phyloP scores from a whole-genome alignment of 2,797 vertebrate species.

The Eremophila alpestris region DNA sequence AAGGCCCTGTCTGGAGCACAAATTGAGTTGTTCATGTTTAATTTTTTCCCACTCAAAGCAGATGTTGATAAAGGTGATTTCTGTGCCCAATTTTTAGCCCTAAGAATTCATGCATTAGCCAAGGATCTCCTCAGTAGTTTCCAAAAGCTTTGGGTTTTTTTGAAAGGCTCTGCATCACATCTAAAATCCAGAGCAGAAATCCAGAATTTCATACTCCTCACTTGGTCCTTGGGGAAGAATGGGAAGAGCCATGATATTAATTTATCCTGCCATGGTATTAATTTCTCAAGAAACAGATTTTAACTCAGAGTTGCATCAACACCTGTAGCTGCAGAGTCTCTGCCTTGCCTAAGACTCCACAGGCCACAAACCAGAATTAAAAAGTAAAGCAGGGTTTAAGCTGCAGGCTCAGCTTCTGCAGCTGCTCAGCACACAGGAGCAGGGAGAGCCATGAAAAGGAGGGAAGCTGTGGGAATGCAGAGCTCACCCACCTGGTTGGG shows the following conservation, averaged over 20 bases:
- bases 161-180: background rate
- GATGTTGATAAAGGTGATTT: background rate
- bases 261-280: background rate
- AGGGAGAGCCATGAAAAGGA: background rate
- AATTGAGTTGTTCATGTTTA: rapidly evolving
- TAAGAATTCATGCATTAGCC: background rate
- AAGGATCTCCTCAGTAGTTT: background rate
- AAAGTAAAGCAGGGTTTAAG: background rate
- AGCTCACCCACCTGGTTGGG: conserved; percentile 69
- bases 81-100: background rate
- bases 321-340: background rate
- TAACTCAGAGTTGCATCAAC: background rate
- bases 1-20: background rate
- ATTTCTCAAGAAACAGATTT: background rate
- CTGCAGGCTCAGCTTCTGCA: background rate
- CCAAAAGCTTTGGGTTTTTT: rapidly evolving
- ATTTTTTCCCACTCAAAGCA: background rate
- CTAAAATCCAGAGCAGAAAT: background rate
- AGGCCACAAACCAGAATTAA: background rate
- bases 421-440: background rate
- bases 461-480: background rate
- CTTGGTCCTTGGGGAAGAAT: background rate
- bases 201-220: background rate
- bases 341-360: background rate
- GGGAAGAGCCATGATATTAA: background rate